Evolutionary conservation across 2,888 invertebrate species (phyloP).

Genomic region (Calameuta filiformis): DNA sequence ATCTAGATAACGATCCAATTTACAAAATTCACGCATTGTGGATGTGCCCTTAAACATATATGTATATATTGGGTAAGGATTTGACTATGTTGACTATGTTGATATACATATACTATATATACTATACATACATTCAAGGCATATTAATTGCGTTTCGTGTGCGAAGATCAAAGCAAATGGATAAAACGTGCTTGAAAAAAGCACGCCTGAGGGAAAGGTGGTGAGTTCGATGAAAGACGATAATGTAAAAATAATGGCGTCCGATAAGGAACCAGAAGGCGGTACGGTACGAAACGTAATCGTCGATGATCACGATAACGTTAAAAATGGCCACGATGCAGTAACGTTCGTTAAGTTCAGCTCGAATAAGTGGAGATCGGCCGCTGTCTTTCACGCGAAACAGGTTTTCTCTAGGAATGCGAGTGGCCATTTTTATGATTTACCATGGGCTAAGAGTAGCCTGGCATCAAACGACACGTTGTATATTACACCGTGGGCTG

Average conservation of each 20-base stretch:
- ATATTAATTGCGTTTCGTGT: not conserved
- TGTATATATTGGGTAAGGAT: not conserved
- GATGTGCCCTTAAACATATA: not conserved
- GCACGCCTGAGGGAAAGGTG: not conserved
- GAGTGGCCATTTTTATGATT: conserved; percentile 50
- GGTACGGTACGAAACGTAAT: not conserved
- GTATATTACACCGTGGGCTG: not conserved
- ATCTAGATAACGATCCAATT: not conserved
- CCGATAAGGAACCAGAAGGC: not conserved
- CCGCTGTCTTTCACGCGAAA: conserved; percentile 35
- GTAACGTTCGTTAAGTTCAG: not conserved
- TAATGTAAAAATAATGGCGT: conserved; percentile 1
- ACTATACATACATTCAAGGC: not conserved
- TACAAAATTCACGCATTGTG: not conserved
- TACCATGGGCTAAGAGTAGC: conserved; percentile 34
- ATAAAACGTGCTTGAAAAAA: not conserved
- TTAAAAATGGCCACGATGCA: not conserved
- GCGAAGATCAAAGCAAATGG: not conserved
- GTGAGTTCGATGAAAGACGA: not conserved
- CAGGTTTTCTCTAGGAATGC: conserved; percentile 57
- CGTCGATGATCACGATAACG: not conserved
- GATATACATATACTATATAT: not conserved
- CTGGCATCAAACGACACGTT: not conserved
- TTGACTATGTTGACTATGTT: not conserved
- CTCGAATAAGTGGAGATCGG: not conserved